Conservation (phyloP, 2,113 vertebrate genomes). For the Coregonus clupeaformis region DNA sequence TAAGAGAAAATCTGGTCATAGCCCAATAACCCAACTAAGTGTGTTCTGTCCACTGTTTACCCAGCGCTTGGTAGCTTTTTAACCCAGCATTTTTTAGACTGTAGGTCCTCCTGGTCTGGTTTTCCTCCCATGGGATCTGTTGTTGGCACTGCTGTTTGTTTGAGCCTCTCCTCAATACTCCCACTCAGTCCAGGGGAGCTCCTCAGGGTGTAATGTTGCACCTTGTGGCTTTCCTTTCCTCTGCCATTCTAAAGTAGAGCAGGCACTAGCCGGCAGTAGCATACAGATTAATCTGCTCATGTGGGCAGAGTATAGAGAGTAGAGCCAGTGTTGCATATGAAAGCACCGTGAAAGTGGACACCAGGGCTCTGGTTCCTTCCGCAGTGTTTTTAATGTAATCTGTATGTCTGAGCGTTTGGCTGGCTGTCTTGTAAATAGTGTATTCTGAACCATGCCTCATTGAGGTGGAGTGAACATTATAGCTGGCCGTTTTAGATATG, state of each 20-base stretch:
- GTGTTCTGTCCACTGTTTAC: no score
- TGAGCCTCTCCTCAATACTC: conserved; percentile 49
- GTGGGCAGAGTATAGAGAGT: conserved; percentile 11
- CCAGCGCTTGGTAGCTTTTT: no score
- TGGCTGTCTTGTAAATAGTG: neutral
- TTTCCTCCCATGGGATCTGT: conserved; percentile 36
- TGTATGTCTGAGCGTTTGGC: conserved; percentile 25
- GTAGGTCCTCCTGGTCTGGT: conserved; percentile 16
- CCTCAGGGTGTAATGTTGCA: conserved; percentile 48
- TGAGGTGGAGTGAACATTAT: neutral
- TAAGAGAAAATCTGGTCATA: no score
- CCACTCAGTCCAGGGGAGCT: conserved; percentile 47
- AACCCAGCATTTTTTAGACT: no score
- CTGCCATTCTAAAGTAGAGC: conserved; percentile 15
- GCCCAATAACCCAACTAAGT: no score
- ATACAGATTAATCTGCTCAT: conserved; percentile 49
- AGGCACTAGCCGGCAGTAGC: neutral
- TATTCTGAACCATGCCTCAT: neutral
- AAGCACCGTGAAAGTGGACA: conserved; percentile 50
- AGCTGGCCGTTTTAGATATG: neutral
- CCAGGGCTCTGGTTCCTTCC: conserved; percentile 41
- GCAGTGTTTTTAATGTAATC: conserved; percentile 45
- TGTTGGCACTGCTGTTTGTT: conserved; percentile 54
- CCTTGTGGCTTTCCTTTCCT: conserved; percentile 39
- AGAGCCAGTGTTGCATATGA: conserved; percentile 52